phyloP scores from a whole-genome alignment of 1,140 invertebrate genomes.

The Neodiprion fabricii region DNA sequence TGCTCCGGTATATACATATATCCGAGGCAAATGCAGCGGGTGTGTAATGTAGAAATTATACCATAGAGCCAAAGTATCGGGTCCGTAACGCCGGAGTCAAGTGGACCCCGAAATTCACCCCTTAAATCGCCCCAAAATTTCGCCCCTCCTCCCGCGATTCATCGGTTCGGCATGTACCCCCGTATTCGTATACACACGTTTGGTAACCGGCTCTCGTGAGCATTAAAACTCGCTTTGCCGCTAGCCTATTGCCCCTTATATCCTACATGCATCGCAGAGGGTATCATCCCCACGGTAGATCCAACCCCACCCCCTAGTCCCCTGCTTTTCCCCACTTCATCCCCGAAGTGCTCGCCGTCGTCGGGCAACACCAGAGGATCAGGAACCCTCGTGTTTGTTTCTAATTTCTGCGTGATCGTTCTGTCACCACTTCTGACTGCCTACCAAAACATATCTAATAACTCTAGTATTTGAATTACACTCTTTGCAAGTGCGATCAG shows the following conservation, averaged over 20 bases:
- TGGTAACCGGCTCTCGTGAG: slow-evolving; percentile 30
- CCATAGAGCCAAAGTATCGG: too few species aligned
- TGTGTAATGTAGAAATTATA: background rate
- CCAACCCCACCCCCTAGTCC: slow-evolving; percentile 15
- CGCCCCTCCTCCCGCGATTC: background rate
- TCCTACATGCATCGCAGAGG: background rate
- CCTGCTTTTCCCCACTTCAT: background rate
- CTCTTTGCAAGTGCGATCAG: background rate
- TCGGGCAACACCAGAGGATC: slow-evolving; percentile 4
- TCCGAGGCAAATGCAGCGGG: background rate
- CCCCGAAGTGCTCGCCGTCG: background rate
- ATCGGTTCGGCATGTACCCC: background rate
- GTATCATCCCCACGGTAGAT: background rate
- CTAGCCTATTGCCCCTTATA: background rate
- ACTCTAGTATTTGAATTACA: slow-evolving; percentile 1
- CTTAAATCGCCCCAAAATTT: background rate
- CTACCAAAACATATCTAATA: slow-evolving; percentile 6
- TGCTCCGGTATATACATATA: too few species aligned
- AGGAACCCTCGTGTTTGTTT: slow-evolving; percentile 4
- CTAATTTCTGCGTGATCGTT: slow-evolving; percentile 7
- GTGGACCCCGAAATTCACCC: slow-evolving; percentile 4
- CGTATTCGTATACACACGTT: slow-evolving; percentile 18
- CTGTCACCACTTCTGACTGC: background rate
- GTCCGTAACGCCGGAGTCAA: background rate
- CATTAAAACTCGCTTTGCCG: slow-evolving; percentile 46